Conservation (phyloP, 2,797 vertebrate genomes). For the Alca torda region DNA sequence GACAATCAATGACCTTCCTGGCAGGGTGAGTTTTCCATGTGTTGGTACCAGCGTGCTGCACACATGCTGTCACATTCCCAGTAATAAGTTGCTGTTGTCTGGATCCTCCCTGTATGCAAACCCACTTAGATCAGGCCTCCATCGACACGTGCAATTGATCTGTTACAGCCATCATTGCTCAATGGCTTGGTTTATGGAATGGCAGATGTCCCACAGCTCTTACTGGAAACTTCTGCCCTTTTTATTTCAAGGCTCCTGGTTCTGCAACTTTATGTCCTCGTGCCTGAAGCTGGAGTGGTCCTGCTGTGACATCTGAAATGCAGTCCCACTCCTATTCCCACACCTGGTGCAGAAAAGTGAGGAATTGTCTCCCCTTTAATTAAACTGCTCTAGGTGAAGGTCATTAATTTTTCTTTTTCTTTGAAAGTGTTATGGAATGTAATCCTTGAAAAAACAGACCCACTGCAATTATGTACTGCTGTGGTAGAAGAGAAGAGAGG, state of each 20-base stretch:
- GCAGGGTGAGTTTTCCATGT: neutral
- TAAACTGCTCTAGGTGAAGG: neutral
- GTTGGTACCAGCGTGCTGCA: neutral
- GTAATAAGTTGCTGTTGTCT: neutral
- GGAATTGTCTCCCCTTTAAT: neutral
- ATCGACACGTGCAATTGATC: neutral
- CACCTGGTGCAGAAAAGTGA: neutral
- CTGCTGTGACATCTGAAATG: neutral
- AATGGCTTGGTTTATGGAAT: neutral
- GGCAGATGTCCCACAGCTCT: neutral
- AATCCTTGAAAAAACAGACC: neutral
- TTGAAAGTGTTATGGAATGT: neutral
- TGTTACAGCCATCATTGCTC: neutral
- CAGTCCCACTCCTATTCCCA: neutral
- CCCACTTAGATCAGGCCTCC: neutral
- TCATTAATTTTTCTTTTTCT: neutral
- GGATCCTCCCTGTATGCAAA: neutral
- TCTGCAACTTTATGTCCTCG: neutral
- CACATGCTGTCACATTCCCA: accelerated
- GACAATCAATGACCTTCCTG: neutral
- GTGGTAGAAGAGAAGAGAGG: neutral
- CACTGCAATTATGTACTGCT: neutral
- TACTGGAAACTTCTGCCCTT: neutral
- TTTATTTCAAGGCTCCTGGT: neutral
- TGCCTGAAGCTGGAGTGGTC: neutral